Evolutionary conservation across 2,797 vertebrate genomes (phyloP).

Genomic region (Malurus splendens): DNA sequence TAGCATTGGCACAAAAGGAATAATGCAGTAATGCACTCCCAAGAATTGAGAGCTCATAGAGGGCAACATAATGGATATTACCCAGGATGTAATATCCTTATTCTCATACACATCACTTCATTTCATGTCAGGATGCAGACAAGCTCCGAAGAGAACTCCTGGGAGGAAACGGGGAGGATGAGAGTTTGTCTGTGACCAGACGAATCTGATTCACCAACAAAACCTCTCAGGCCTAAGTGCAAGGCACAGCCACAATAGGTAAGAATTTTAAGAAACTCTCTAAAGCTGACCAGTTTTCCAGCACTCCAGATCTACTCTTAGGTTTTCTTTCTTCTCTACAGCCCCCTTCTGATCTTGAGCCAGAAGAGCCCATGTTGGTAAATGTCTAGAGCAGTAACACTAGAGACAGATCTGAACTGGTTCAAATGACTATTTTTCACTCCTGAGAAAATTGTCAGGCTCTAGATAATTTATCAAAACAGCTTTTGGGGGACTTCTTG

Average conservation of each 20-base stretch:
- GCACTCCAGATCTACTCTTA: background rate
- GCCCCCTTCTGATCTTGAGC: background rate
- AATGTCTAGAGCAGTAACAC: background rate
- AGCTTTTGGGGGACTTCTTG: background rate
- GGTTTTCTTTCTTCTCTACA: background rate
- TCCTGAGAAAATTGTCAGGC: background rate
- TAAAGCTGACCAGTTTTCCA: background rate
- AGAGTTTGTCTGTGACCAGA: background rate
- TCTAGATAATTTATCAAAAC: background rate
- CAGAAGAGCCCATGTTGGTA: background rate
- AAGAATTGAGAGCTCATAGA: slow-evolving; percentile 44
- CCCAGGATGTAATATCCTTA: slow-evolving; percentile 4
- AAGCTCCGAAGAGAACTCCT: background rate
- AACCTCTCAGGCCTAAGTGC: background rate
- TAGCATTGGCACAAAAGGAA: slow-evolving; percentile 23
- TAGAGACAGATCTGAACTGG: background rate
- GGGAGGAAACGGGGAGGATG: background rate
- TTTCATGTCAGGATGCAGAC: slow-evolving; percentile 11
- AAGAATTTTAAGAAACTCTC: background rate
- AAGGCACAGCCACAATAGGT: background rate
- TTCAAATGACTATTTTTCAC: background rate
- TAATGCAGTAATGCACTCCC: slow-evolving; percentile 15
- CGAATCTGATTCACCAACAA: background rate
- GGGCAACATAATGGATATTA: slow-evolving; percentile 36
- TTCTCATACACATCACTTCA: slow-evolving; percentile 17